Conservation (phyloP, 2,888 invertebrate species). For the Labia minor region DNA sequence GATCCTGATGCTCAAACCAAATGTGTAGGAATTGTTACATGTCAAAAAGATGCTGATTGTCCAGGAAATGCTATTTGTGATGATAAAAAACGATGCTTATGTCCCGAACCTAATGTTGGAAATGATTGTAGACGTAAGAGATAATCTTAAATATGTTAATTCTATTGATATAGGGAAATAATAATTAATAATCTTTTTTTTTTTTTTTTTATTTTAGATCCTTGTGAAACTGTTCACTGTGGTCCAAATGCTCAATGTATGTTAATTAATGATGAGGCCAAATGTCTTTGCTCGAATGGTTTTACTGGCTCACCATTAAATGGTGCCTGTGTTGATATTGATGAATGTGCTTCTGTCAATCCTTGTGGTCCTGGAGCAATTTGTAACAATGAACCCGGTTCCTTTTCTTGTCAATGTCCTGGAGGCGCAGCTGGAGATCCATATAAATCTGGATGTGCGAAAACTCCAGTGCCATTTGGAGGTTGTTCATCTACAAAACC, state of each 20-base stretch:
- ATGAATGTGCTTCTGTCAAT: constrained; percentile 67
- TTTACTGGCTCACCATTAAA: constrained; percentile 56
- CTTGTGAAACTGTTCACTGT: constrained; percentile 75
- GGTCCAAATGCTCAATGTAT: constrained; percentile 83
- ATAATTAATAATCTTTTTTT: constrained; percentile 13
- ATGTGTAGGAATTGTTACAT: constrained; percentile 73
- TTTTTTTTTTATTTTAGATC: constrained; percentile 50
- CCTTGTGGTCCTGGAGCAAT: constrained; percentile 77
- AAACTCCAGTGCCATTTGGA: constrained; percentile 47
- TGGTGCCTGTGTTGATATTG: constrained; percentile 67
- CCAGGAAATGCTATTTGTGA: constrained; percentile 85
- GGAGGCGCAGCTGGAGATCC: constrained; percentile 60
- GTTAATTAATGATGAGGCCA: constrained; percentile 68
- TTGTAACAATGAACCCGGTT: constrained; percentile 79
- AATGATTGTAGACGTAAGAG: constrained; percentile 78
- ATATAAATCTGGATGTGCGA: constrained; percentile 62
- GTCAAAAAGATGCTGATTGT: constrained; percentile 63
- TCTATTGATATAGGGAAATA: constrained; percentile 8
- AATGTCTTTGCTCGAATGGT: constrained; percentile 72
- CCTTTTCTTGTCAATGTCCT: constrained; percentile 80
- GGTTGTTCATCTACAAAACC: constrained; percentile 65
- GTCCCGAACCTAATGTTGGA: constrained; percentile 83
- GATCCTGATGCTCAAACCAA: constrained; percentile 73
- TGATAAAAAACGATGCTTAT: constrained; percentile 62
- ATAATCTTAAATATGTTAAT: no score